Evolutionary conservation across 2,797 vertebrate species (phyloP), one percentile per base, ranked within the genome.

Genomic region (Antennarius maculatus): DNA sequence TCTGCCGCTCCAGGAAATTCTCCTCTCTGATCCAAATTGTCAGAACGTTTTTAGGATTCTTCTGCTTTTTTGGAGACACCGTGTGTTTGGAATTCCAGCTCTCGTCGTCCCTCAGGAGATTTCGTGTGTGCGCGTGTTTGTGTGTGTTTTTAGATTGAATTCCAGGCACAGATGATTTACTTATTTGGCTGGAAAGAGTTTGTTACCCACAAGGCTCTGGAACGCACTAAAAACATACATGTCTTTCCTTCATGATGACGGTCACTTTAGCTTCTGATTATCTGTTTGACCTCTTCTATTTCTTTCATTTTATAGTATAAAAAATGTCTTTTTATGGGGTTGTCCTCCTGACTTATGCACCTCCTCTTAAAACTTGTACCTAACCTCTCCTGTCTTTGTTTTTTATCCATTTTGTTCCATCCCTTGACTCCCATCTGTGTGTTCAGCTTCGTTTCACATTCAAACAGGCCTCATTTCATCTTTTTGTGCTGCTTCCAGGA

Each of bases 141-240:
- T 61, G 56, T 69, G 74, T 61, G 54, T 54, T 54, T 58, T 39
- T 73, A 61, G 62, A 69, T 76, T 81, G 66, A 71, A 74, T 84
- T 83, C 85, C 83, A 88, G 68, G 57, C 74, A 59, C 79, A 83
- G 87, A 88, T 90, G 81, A 85, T 92, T 91, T 87, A 85, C 83
- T 74, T 86, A 93, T 92, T 91, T 90, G 76, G 39, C 46, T 87
- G 89, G 91, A 92, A 91, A 92, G 80, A 90, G 77, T 92, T 88
- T 90, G 85, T 88, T 90, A 85, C 74, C 87, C 84, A 58, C 81
- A 84, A 80, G 66, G 64, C 64, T 80, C 71, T 87, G 71, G 83
- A 49, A 71, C 65, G 53, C 52, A 29, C 34, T 69, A 34, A 67
- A 67, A 71, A 79, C 48, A 23, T 34, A 13, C 18, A 14, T 1